These are phyloP conservation scores for Dromius quadrimaculatus DNA, from an alignment of 2,888 invertebrate genomes.

Conservation along the genomic window DNA sequence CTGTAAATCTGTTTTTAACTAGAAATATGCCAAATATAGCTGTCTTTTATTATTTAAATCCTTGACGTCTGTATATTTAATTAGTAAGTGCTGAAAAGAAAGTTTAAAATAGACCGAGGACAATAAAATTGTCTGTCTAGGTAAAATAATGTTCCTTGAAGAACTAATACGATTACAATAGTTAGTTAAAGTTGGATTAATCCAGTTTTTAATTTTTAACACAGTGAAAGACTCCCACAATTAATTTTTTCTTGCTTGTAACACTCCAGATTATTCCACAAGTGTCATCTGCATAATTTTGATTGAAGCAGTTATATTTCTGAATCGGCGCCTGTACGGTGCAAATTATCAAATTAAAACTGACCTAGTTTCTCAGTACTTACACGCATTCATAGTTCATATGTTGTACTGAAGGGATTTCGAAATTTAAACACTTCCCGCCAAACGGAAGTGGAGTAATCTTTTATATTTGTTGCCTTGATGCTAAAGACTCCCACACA, in stretches of 20 bases:
- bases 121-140: not conserved
- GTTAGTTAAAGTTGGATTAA: not conserved
- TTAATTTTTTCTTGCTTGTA: constrained; percentile 19
- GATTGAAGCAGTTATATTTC: constrained; percentile 19
- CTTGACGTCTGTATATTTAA: constrained; percentile 1
- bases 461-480: constrained; percentile 22
- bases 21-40: not conserved
- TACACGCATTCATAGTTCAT: constrained; percentile 13
- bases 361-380: constrained; percentile 44
- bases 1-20: no score
- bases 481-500: constrained; percentile 4
- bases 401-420: constrained; percentile 24
- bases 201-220: constrained; percentile 7
- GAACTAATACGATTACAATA: no score
- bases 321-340: constrained; percentile 44
- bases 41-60: not conserved
- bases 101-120: not conserved
- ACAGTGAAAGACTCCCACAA: not conserved
- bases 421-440: constrained; percentile 37
- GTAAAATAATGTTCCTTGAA: constrained; percentile 6
- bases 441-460: constrained; percentile 46
- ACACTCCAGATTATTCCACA: constrained; percentile 2
- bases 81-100: not conserved
- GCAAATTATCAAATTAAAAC: constrained; percentile 45
- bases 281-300: constrained; percentile 13